Evolutionary conservation across 53 echinoderm and acorn worm genomes (phyloP).

Genomic region (Arbacia lixula): DNA sequence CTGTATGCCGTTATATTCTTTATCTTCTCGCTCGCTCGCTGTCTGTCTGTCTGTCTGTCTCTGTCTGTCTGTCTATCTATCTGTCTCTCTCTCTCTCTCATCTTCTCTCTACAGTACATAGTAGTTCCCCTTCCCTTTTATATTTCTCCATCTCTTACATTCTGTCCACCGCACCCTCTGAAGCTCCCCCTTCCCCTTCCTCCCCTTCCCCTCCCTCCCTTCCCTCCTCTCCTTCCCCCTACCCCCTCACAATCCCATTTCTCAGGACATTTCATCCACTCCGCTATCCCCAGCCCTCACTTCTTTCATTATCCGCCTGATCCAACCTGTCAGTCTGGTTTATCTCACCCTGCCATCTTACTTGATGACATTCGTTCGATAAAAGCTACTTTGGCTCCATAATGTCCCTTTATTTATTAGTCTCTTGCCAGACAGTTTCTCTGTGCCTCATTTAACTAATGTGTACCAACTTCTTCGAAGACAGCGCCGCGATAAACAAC

Average conservation of each 20-base stretch:
- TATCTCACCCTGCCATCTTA: constrained; percentile 21
- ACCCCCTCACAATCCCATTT: background rate
- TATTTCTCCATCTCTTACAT: background rate
- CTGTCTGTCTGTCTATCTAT: background rate
- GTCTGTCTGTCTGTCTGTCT: background rate
- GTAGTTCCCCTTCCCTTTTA: background rate
- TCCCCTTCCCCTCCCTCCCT: background rate
- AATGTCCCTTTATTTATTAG: constrained; percentile 44
- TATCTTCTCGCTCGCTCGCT: too few species aligned
- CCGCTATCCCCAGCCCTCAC: constrained; percentile 4
- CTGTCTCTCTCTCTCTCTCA: background rate
- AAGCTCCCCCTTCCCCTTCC: background rate
- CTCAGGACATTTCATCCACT: too few species aligned
- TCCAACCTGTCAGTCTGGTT: constrained; percentile 31
- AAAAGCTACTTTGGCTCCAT: constrained; percentile 27
- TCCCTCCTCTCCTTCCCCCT: background rate
- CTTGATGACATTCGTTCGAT: constrained; percentile 36
- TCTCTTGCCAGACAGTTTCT: constrained; percentile 39
- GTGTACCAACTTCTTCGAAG: constrained; percentile 8
- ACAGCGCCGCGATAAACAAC: background rate
- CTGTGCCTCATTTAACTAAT: constrained; percentile 26
- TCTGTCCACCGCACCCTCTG: background rate
- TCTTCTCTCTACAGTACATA: background rate
- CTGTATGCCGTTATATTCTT: background rate
- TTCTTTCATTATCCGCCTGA: constrained; percentile 29